Conservation (phyloP, 2,888 invertebrate genomes). For the Dioctria linearis region DNA sequence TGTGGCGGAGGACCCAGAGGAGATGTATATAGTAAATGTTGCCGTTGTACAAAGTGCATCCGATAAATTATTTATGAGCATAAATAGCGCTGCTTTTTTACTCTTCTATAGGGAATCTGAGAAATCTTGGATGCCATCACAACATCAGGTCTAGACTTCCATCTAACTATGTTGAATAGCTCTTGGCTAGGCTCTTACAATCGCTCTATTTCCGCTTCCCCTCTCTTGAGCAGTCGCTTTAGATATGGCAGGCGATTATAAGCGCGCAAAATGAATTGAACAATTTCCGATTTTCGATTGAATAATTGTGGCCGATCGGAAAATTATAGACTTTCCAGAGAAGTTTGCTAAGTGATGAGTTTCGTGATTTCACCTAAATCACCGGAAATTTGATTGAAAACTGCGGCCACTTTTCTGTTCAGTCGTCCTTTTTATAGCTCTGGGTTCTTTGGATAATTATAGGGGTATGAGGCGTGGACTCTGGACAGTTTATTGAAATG, state of each 20-base stretch:
- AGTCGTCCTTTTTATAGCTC: neutral
- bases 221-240: too few species aligned
- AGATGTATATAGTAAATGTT: conserved; percentile 3
- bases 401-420: neutral
- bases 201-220: too few species aligned
- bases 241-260: neutral
- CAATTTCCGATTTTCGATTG: conserved; percentile 21
- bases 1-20: too few species aligned
- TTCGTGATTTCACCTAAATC: conserved; percentile 9
- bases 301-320: conserved; percentile 2
- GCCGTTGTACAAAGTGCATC: conserved; percentile 25
- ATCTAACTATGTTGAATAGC: too few species aligned
- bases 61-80: conserved; percentile 44
- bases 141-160: too few species aligned
- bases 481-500: too few species aligned
- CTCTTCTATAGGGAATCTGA: too few species aligned
- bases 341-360: neutral
- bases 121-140: too few species aligned
- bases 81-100: neutral
- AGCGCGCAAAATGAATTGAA: conserved; percentile 3
- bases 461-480: too few species aligned
- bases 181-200: too few species aligned
- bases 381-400: neutral
- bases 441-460: too few species aligned
- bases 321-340: conserved; percentile 12